Percentiles rank a stretch among this genome's conserved stretches.
phyloP scores from a whole-genome alignment of 2,797 vertebrate genomes.

The Sphenodon punctatus region DNA sequence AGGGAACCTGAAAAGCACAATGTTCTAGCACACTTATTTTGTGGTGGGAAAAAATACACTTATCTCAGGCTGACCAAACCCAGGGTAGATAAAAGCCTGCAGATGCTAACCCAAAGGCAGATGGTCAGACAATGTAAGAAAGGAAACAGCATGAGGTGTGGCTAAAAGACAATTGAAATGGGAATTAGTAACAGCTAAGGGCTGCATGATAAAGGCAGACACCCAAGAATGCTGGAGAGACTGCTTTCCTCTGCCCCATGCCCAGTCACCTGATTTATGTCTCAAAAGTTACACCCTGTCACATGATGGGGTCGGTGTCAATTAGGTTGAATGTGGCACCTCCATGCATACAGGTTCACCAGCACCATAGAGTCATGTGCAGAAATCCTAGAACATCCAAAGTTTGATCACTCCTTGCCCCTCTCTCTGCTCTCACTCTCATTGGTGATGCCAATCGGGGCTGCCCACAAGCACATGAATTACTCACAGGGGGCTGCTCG shows the following conservation, averaged over 20 bases:
- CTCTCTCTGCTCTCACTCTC: too few species aligned
- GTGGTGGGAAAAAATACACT: not conserved
- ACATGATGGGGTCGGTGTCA: not conserved
- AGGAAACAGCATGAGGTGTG: not conserved
- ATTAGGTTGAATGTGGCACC: too few species aligned
- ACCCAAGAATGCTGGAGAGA: not conserved
- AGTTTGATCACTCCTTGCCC: too few species aligned
- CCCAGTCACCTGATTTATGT: not conserved
- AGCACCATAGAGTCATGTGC: too few species aligned
- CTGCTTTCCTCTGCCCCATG: not conserved
- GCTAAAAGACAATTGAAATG: not conserved
- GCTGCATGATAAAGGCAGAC: not conserved
- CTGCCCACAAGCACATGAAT: too few species aligned
- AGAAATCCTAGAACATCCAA: too few species aligned
- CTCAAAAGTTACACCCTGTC: not conserved
- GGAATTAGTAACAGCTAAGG: not conserved
- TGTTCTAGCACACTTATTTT: too few species aligned
- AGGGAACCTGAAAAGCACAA: not conserved
- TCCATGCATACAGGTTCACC: too few species aligned
- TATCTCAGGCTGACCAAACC: not conserved
- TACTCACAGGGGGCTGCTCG: too few species aligned
- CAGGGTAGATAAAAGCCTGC: not conserved
- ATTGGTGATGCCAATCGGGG: too few species aligned
- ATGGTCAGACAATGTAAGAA: not conserved
- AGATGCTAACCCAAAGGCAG: not conserved